Evolutionary conservation across 2,113 vertebrate species (phyloP), one percentile per base, ranked within the genome.

Genomic region (Charadrius vociferus): DNA sequence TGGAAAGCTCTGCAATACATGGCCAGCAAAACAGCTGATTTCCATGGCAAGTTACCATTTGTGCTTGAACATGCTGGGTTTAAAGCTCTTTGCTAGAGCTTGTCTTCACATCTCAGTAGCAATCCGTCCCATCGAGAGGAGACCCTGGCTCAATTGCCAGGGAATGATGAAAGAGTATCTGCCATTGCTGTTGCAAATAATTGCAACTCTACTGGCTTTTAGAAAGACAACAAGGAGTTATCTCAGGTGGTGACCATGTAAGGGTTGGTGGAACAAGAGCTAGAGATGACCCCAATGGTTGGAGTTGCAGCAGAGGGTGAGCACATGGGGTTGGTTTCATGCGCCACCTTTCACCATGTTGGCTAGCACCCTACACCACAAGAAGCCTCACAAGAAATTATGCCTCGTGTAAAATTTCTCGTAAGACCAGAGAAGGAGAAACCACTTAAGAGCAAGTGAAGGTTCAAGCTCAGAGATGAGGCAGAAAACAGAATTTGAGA

Each of bases 331-430:
- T 17, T 63, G 24, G n/a, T 19, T 67, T 55, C 65, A 17, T 0
- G 0, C 72, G 41, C 77, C 2, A 37, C 26, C 22, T 73, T 37
- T 13, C 70, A 47, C 50, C 1, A 0, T 14, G 27, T 21, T 30
- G n/a, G 21, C 49, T 67, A 2, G 18, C 41, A 47, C 24, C n/a
- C 78, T 4, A 12, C 0, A 10, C 47, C 30, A 6, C 45, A 36
- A 32, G 24, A 49, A 63, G 59, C 75, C 49, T 43, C 39, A 12
- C 0, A 13, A 45, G 78, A 63, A 59, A 63, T 71, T 16, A 16
- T 0, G 1, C 10, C 15, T 50, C 59, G 26, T 1, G 15, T 23
- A 27, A 13, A 1, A 1, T 4, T 70, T 21, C 17, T 23, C 37
- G 41, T 61, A 14, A 52, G 56, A 16, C 12, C n/a, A 1, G 45